Evolutionary conservation across 1,140 invertebrate genomes (phyloP).

Genomic region (Thaumetopoea pityocampa): DNA sequence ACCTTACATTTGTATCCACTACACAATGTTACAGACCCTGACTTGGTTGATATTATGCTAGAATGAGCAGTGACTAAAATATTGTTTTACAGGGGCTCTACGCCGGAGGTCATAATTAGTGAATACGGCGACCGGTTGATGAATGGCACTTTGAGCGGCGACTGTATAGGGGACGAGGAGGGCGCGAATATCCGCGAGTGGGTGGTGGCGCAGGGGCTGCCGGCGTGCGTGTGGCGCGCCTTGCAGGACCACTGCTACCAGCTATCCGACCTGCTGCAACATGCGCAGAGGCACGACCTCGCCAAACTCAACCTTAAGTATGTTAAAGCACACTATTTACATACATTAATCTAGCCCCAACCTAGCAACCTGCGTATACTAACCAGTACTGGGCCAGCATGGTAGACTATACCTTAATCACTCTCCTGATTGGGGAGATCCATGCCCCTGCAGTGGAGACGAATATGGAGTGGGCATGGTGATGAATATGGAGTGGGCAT

Average conservation of each 20-base stretch:
- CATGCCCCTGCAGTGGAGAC: too few species aligned
- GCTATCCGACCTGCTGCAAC: constrained; percentile 46
- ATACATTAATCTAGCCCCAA: too few species aligned
- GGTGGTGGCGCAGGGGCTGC: constrained; percentile 37
- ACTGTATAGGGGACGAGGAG: not conserved
- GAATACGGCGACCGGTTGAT: not conserved
- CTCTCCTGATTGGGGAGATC: too few species aligned
- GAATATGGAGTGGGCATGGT: too few species aligned
- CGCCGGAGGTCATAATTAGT: constrained; percentile 1
- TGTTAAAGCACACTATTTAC: constrained; percentile 9
- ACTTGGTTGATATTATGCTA: too few species aligned
- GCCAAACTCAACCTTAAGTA: constrained; percentile 55
- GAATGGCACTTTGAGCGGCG: not conserved
- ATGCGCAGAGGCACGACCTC: constrained; percentile 63
- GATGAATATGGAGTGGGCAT: too few species aligned
- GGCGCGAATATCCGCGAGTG: constrained; percentile 30
- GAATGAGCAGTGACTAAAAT: too few species aligned
- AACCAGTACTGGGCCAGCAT: too few species aligned
- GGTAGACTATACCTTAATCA: not conserved
- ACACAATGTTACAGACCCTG: too few species aligned
- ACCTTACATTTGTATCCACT: too few species aligned
- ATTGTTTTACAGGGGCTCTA: not conserved
- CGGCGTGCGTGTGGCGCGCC: constrained; percentile 28
- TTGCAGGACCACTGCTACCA: constrained; percentile 46
- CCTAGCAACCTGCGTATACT: too few species aligned